phyloP scores from a whole-genome alignment of 2,888 invertebrate genomes.

The Phorcus lineatus region DNA sequence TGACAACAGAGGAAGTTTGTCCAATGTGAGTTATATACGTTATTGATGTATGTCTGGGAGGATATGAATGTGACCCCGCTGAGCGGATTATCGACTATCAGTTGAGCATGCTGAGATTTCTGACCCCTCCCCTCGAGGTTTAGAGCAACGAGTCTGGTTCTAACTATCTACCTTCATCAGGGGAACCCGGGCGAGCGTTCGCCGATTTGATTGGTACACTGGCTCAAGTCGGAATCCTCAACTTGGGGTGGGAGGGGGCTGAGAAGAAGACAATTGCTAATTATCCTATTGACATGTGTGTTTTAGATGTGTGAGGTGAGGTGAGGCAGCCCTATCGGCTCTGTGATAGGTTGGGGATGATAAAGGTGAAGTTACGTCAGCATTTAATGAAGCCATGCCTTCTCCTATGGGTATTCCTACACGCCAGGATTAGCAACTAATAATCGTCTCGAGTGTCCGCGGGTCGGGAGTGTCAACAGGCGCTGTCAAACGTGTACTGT shows the following conservation, averaged over 20 bases:
- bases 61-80: not conserved
- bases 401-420: not conserved
- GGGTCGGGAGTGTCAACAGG: conserved; percentile 22
- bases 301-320: conserved; percentile 29
- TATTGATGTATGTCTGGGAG: too few species aligned
- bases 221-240: not conserved
- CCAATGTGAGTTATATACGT: too few species aligned
- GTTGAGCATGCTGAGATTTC: not conserved
- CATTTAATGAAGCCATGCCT: conserved; percentile 21
- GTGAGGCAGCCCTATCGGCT: conserved; percentile 5
- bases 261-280: conserved; percentile 40
- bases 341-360: conserved; percentile 16
- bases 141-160: not conserved
- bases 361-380: conserved; percentile 19
- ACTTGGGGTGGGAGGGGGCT: conserved; percentile 36
- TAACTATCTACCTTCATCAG: not conserved
- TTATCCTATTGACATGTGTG: conserved; percentile 34
- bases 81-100: not conserved
- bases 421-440: conserved; percentile 31
- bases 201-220: conserved; percentile 14
- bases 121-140: conserved; percentile 2
- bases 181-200: not conserved
- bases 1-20: not conserved
- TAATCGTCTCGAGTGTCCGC: conserved; percentile 22
- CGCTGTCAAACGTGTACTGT: conserved; percentile 20